Evolutionary conservation across 2,113 vertebrate genomes (phyloP).

Genomic region (Silurus asotus): DNA sequence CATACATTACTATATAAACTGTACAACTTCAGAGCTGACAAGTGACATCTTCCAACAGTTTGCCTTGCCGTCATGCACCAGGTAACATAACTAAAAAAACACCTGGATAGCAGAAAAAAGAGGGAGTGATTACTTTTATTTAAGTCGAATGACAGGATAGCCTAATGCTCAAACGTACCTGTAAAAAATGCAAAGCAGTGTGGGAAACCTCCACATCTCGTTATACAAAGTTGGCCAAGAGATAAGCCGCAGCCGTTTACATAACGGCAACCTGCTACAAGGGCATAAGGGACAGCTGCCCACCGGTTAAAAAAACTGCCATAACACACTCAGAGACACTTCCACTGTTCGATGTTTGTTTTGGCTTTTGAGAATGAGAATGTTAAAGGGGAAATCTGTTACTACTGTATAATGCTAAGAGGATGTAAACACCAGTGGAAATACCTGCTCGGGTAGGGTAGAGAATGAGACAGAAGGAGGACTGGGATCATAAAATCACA

Average conservation of each 20-base stretch:
- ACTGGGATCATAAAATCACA: constrained; percentile 12
- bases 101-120: constrained; percentile 27
- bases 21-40: not conserved
- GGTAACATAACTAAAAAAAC: constrained; percentile 42
- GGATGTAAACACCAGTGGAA: constrained; percentile 15
- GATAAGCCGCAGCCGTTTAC: constrained; percentile 69
- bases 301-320: constrained; percentile 67
- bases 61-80: constrained; percentile 23
- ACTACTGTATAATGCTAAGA: constrained; percentile 2
- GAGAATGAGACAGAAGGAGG: not conserved
- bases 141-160: constrained; percentile 23
- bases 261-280: constrained; percentile 54
- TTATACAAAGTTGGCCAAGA: constrained; percentile 70
- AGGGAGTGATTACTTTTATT: constrained; percentile 31
- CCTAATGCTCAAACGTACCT: constrained; percentile 49
- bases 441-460: constrained; percentile 5
- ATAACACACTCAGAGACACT: constrained; percentile 44
- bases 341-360: constrained; percentile 55
- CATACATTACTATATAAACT: not conserved
- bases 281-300: constrained; percentile 57
- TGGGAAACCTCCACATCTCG: constrained; percentile 60
- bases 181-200: constrained; percentile 60
- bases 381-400: constrained; percentile 8
- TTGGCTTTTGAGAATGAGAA: constrained; percentile 51
- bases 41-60: constrained; percentile 44